Evolutionary conservation across 1,140 invertebrate genomes (phyloP), one percentile per base, ranked within the genome.

Genomic region (Bilobella aurantiaca): DNA sequence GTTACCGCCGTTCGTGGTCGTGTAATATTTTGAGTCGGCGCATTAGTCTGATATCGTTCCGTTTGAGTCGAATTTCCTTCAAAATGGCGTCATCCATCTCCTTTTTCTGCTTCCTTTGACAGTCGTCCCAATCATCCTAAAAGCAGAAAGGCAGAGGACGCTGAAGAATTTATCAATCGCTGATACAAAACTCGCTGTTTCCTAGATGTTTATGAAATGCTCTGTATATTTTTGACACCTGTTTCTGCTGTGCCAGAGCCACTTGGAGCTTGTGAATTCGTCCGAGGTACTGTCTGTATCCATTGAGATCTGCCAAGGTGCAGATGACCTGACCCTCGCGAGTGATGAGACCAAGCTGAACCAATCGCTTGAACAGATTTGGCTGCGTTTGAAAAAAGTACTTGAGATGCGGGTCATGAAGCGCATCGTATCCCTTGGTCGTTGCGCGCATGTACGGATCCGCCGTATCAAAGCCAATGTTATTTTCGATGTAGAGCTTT

Each of bases 381-480:
- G 53, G 61, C 12, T 69, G 59, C 5, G 23, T 59, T 3, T 63
- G 23, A 29, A 66, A 69, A 37, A 47, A 66, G 1, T 66, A 61
- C 23, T 57, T 63, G 2, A 69, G 47, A 56, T 63, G 37, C 0
- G 64, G 60, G 30, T 69, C 68, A 49, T 69, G 68, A 0, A 69
- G 58, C 1, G 58, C 3, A 14, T 21, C 16, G 56, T 69, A 69
- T 5, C 18, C 42, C 2, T n/a, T 29, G 0, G 68, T 64, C 1
- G 68, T 69, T 25, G 57, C 64, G 5, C 31, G 23, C 3, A 69
- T 66, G 21, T 58, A 47, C 1, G 68, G 68, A 56, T 69, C 68
- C 28, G 34, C 18, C 2, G n/a, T 59, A 31, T 69, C 68, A 61
- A 69, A 69, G 3, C 5, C n/a, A 61, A 21, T 27, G 34, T 23